Percentiles rank a stretch among this genome's conserved stretches.
Evolutionary conservation across 2,888 invertebrate genomes (phyloP).

Genomic region (Himalopsyche kuldschensis): DNA sequence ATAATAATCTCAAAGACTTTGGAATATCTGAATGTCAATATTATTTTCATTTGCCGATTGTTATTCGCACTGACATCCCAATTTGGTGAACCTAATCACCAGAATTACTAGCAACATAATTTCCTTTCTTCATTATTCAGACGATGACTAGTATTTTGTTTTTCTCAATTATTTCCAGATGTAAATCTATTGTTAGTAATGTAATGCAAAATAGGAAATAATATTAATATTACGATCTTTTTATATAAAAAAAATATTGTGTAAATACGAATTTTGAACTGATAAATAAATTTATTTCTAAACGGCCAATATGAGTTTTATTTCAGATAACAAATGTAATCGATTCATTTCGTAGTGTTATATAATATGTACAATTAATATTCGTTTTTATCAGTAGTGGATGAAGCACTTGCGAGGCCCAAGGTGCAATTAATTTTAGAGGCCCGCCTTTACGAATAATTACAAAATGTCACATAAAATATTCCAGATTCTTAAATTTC

Average conservation of each 20-base stretch:
- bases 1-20: no score
- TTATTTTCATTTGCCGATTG: background rate
- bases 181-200: slow-evolving; percentile 32
- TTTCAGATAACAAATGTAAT: background rate
- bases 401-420: no score
- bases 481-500: no score
- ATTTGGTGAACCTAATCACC: background rate
- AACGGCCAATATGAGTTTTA: slow-evolving; percentile 21
- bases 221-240: slow-evolving; percentile 37
- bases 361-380: no score
- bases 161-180: slow-evolving; percentile 24
- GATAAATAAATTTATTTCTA: slow-evolving; percentile 52
- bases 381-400: no score
- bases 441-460: no score
- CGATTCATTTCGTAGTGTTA: no score
- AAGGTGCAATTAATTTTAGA: no score
- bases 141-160: background rate
- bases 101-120: background rate
- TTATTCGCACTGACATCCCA: background rate
- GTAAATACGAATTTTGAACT: slow-evolving; percentile 64
- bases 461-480: no score
- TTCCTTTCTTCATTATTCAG: background rate
- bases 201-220: slow-evolving; percentile 38
- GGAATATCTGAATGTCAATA: no score
- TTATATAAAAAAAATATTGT: slow-evolving; percentile 41